Percentiles rank a stretch among this genome's conserved stretches.
phyloP scores from a whole-genome alignment of 2,113 vertebrate species.

The Baryphthengus martii region DNA sequence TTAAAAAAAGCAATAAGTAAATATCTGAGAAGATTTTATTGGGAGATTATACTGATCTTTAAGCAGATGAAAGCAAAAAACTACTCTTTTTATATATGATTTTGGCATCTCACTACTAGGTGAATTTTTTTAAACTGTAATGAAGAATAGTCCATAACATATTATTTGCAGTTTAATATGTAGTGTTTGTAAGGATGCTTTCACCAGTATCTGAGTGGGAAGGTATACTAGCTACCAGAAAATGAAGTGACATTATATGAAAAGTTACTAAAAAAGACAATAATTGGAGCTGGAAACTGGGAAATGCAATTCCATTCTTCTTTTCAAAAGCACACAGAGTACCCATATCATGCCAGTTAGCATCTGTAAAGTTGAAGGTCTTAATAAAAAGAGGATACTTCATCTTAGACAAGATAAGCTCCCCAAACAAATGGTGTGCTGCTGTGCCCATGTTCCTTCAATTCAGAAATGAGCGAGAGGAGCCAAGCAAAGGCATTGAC shows the following conservation, averaged over 20 bases:
- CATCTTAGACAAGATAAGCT: not conserved
- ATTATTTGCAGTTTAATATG: not conserved
- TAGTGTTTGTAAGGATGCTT: not conserved
- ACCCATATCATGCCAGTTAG: not conserved
- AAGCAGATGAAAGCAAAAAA: not conserved
- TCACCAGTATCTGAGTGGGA: not conserved
- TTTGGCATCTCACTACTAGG: not conserved
- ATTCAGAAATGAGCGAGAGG: not conserved
- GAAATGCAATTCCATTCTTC: not conserved
- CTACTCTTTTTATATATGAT: not conserved
- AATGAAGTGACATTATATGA: not conserved
- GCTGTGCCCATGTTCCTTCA: not conserved
- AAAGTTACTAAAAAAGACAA: not conserved
- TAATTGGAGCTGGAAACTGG: not conserved
- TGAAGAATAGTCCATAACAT: not conserved
- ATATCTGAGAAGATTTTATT: not conserved
- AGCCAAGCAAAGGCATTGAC: not conserved
- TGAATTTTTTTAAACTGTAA: not conserved
- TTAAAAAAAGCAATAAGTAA: not conserved
- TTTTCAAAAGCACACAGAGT: not conserved
- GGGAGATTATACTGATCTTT: not conserved
- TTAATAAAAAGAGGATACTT: not conserved
- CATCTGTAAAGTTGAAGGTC: not conserved
- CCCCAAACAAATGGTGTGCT: not conserved
- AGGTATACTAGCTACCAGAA: not conserved